A percentile compares a stretch with the other conserved stretches of the same genome.
phyloP scores from a whole-genome alignment of 2,797 vertebrate genomes.

The Thripadectes ignobilis region DNA sequence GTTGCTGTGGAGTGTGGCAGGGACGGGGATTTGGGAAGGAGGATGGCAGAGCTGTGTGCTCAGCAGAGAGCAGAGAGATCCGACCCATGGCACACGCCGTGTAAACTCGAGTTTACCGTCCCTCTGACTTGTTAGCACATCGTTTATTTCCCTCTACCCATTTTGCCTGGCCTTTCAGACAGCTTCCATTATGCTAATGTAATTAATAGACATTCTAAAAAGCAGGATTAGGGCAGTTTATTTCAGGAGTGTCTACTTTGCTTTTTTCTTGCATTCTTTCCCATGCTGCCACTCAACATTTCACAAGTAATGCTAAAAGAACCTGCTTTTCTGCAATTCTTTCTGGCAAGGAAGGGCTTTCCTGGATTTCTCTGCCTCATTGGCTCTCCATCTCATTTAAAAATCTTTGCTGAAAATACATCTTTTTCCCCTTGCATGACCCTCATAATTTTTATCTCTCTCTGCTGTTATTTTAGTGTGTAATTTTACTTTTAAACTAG shows the following conservation, averaged over 20 bases:
- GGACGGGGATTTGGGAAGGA: not conserved
- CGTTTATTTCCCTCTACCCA: not conserved
- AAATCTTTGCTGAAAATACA: slow-evolving; percentile 69
- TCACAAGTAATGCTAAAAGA: not conserved
- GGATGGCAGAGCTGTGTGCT: not conserved
- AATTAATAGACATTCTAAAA: slow-evolving; percentile 32
- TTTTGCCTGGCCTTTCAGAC: slow-evolving; percentile 18
- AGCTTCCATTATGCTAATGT: slow-evolving; percentile 2
- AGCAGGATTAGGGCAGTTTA: not conserved
- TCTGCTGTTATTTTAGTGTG: slow-evolving; percentile 54
- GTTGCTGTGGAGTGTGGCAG: not conserved
- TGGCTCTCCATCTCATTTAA: slow-evolving; percentile 64
- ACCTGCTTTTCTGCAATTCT: slow-evolving; percentile 16
- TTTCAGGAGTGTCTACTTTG: slow-evolving; percentile 11
- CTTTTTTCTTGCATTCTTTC: not conserved
- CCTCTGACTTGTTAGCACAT: not conserved
- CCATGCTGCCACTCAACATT: not conserved
- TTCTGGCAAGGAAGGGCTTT: slow-evolving; percentile 2
- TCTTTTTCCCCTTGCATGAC: slow-evolving; percentile 64
- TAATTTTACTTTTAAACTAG: slow-evolving; percentile 67
- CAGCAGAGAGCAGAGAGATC: not conserved
- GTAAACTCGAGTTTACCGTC: not conserved
- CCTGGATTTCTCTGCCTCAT: slow-evolving; percentile 49
- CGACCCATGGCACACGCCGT: accelerated
- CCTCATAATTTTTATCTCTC: slow-evolving; percentile 61